Percentiles rank a stretch among this genome's conserved stretches.
These are phyloP conservation scores for Dendrolimus pini DNA, from an alignment of 2,888 invertebrate species.

Conservation along the genomic window DNA sequence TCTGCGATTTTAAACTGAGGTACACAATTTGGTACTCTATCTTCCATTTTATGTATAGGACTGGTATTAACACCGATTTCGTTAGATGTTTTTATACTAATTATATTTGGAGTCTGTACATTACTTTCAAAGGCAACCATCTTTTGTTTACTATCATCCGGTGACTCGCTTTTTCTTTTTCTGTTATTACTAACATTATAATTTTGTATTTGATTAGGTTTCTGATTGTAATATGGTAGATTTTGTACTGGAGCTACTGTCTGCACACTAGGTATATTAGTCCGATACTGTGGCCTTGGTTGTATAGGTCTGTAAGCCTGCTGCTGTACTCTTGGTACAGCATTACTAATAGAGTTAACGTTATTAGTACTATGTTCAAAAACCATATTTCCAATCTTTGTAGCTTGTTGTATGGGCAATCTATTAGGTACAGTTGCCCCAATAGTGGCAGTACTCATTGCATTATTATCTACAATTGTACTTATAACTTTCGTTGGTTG, in stretches of 20 bases:
- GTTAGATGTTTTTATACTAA: slow-evolving; percentile 23
- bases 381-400: slow-evolving; percentile 1
- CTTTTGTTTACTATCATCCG: slow-evolving; percentile 45
- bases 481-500: slow-evolving; percentile 15
- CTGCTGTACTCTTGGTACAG: slow-evolving; percentile 26
- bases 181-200: slow-evolving; percentile 17
- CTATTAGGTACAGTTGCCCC: slow-evolving; percentile 11
- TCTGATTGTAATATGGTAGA: slow-evolving; percentile 2
- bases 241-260: slow-evolving; percentile 6
- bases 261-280: slow-evolving; percentile 9
- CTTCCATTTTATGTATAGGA: slow-evolving; percentile 25
- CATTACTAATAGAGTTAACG: slow-evolving; percentile 15
- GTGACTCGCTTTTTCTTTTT: slow-evolving; percentile 60
- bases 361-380: not conserved
- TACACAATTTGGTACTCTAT: slow-evolving; percentile 1
- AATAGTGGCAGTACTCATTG: slow-evolving; percentile 6
- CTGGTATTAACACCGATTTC: slow-evolving; percentile 35
- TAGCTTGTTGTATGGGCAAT: not conserved
- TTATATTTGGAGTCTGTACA: slow-evolving; percentile 15
- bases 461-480: slow-evolving; percentile 10
- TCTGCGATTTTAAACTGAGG: not conserved
- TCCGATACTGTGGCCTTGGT: slow-evolving; percentile 34
- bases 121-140: slow-evolving; percentile 21
- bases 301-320: slow-evolving; percentile 45
- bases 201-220: slow-evolving; percentile 1